These are phyloP conservation scores for Parasteatoda tepidariorum DNA, from an alignment of 1,140 invertebrate genomes.

Conservation along the genomic window DNA sequence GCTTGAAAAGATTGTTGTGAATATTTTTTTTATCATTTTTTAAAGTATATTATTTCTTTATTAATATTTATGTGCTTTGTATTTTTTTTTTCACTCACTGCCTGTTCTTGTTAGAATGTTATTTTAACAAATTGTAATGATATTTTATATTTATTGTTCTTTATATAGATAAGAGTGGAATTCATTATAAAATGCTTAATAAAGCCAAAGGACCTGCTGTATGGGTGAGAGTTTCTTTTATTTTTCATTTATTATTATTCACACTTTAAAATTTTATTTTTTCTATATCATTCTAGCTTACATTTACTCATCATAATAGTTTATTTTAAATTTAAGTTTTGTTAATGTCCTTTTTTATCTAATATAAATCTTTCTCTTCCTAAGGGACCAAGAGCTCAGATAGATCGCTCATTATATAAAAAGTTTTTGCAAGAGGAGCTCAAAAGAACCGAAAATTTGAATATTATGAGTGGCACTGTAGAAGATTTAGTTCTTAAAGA, in stretches of 20 bases:
- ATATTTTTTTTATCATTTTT: too few species aligned
- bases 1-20: too few species aligned
- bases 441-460: constrained; percentile 75
- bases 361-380: background rate
- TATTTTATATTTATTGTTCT: too few species aligned
- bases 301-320: too few species aligned
- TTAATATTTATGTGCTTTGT: too few species aligned
- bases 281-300: too few species aligned
- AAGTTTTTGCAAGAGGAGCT: constrained; percentile 83
- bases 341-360: background rate
- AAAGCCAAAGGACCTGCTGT: constrained; percentile 85
- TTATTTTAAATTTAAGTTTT: background rate
- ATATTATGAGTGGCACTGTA: constrained; percentile 80
- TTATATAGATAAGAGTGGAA: constrained; percentile 72
- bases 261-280: too few species aligned
- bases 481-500: constrained; percentile 82
- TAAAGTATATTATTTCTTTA: too few species aligned
- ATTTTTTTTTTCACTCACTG: too few species aligned
- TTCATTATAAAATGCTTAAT: constrained; percentile 80
- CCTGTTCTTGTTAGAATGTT: too few species aligned
- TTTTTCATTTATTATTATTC: background rate
- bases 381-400: constrained; percentile 86
- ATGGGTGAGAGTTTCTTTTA: constrained; percentile 72
- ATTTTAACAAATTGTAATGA: too few species aligned
- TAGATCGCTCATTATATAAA: constrained; percentile 88